These are phyloP conservation scores for Limenitis camilla DNA, from an alignment of 2,888 invertebrate genomes.

Conservation along the genomic window DNA sequence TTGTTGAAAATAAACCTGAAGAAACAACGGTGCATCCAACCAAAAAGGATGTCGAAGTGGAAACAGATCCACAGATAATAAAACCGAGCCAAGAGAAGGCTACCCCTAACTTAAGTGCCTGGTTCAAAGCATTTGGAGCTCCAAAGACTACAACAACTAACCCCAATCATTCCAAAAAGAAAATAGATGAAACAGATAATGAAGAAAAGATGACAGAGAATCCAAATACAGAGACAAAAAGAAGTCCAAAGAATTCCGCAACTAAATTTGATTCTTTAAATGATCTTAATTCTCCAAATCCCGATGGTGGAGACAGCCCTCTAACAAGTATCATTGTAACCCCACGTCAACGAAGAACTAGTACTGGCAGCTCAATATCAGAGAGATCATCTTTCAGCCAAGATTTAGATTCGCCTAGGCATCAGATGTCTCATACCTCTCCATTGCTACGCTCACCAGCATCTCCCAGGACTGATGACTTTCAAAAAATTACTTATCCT, in stretches of 20 bases:
- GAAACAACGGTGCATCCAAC: constrained; percentile 35
- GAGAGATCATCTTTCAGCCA: constrained; percentile 86
- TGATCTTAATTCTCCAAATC: constrained; percentile 52
- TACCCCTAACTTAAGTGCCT: constrained; percentile 90
- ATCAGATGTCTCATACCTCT: constrained; percentile 83
- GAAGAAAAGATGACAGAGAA: constrained; percentile 57
- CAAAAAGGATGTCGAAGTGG: constrained; percentile 60
- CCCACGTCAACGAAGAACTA: constrained; percentile 79
- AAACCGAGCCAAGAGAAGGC: constrained; percentile 78
- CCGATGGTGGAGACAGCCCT: constrained; percentile 64
- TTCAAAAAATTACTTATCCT: constrained; percentile 80
- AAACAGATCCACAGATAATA: constrained; percentile 52
- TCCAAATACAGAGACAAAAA: constrained; percentile 41
- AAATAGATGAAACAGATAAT: constrained; percentile 69
- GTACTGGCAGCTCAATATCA: constrained; percentile 86
- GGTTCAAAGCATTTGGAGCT: constrained; percentile 94
- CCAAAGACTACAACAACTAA: constrained; percentile 78
- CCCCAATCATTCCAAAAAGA: constrained; percentile 71
- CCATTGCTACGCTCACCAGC: constrained; percentile 84
- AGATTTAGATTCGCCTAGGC: constrained; percentile 83
- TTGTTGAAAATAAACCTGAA: constrained; percentile 36
- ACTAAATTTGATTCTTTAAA: constrained; percentile 57
- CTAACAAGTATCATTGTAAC: constrained; percentile 46
- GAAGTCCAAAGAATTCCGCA: constrained; percentile 46
- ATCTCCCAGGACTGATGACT: constrained; percentile 83